Conservation (phyloP, 2,797 vertebrate genomes). For the Onychomys torridus region DNA sequence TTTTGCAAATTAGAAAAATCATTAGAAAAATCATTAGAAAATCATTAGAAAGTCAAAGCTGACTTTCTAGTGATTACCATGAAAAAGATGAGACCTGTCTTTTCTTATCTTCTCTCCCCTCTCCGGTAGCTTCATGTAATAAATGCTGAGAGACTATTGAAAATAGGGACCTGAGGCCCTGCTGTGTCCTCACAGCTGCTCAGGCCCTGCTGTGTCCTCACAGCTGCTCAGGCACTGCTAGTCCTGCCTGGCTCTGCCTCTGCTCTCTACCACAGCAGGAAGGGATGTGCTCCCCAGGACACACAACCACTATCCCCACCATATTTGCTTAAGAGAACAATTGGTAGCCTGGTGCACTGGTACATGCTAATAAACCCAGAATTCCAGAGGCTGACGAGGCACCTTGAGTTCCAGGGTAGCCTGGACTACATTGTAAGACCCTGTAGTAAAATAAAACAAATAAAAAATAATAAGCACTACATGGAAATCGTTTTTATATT, state of each 20-base stretch:
- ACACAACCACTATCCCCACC: neutral
- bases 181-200: neutral
- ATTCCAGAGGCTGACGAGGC: neutral
- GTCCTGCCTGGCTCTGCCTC: neutral
- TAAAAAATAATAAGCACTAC: neutral
- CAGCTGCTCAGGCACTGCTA: too few relatives aligned
- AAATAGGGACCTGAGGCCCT: neutral
- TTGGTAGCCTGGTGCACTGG: neutral
- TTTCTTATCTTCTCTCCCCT: slow-evolving; percentile 26
- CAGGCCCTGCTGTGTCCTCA: neutral
- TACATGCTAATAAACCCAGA: neutral
- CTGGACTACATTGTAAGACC: neutral
- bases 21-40: too few relatives aligned
- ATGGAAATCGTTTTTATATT: neutral
- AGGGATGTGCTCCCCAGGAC: neutral
- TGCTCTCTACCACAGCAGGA: neutral
- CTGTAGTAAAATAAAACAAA: neutral
- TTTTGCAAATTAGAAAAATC: slow-evolving; percentile 1
- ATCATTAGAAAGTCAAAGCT: too few relatives aligned
- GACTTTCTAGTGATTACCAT: slow-evolving; percentile 2
- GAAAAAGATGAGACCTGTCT: neutral
- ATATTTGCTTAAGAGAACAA: neutral
- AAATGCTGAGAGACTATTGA: neutral
- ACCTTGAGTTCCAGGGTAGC: neutral
- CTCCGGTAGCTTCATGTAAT: neutral